Evolutionary conservation across 2,888 invertebrate genomes (phyloP).

Genomic region (Phymatocera aterrima): DNA sequence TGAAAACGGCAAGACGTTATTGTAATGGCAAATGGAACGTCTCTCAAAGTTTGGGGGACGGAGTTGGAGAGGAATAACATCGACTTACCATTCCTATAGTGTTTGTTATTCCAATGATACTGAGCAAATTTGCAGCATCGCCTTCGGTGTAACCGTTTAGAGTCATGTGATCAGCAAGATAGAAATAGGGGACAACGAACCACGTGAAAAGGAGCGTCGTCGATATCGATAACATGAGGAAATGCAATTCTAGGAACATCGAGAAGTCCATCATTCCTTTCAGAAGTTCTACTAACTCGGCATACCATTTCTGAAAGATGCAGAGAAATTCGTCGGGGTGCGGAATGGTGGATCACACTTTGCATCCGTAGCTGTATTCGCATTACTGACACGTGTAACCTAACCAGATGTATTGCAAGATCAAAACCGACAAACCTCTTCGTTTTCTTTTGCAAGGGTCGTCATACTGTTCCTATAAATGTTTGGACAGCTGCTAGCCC

Average conservation of each 20-base stretch:
- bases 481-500: constrained; percentile 94
- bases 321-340: constrained; percentile 41
- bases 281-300: constrained; percentile 80
- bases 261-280: constrained; percentile 88
- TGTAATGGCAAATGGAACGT: background rate
- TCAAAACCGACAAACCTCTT: constrained; percentile 78
- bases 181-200: constrained; percentile 97
- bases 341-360: no score
- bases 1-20: constrained; percentile 65
- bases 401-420: background rate
- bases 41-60: no score
- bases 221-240: constrained; percentile 88
- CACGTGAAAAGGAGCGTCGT: constrained; percentile 94
- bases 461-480: constrained; percentile 94
- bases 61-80: background rate
- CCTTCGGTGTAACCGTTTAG: constrained; percentile 83
- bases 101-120: constrained; percentile 92
- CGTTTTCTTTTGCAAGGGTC: constrained; percentile 85
- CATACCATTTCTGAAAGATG: constrained; percentile 83
- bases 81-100: constrained; percentile 90
- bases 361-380: background rate
- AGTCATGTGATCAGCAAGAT: constrained; percentile 90
- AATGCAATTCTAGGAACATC: constrained; percentile 86
- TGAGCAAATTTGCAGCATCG: constrained; percentile 87
- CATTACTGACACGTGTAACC: background rate